Percentiles rank a stretch among this genome's conserved stretches.
Conservation (phyloP, 1,140 invertebrate genomes). For the Trichonephila clavipes region DNA sequence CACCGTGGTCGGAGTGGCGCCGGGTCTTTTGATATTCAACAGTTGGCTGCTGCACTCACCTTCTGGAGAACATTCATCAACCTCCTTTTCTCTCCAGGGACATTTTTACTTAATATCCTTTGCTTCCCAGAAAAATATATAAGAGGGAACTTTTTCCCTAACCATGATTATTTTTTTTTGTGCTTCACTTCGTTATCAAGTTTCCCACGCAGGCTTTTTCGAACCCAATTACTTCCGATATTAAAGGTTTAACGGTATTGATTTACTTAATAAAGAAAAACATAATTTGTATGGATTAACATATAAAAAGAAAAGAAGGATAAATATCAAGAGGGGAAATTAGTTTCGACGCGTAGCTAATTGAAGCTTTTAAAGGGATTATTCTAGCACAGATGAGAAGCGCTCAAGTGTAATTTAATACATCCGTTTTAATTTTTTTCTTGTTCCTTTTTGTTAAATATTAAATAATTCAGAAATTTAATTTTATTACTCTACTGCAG, state of each 20-base stretch:
- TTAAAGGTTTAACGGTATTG: conserved; percentile 3
- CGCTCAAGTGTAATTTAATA: neutral
- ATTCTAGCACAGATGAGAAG: neutral
- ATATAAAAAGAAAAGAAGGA: neutral
- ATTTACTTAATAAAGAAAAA: neutral
- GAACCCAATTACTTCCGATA: neutral
- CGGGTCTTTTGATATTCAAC: conserved; percentile 63
- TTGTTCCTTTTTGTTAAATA: too few species aligned
- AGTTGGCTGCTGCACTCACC: conserved; percentile 47
- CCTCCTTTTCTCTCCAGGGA: conserved; percentile 29
- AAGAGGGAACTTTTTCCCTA: neutral
- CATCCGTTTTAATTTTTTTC: too few species aligned
- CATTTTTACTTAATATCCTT: conserved; percentile 34
- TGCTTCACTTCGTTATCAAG: neutral
- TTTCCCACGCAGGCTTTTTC: neutral
- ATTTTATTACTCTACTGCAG: too few species aligned
- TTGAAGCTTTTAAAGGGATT: neutral
- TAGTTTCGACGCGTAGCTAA: neutral
- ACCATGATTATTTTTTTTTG: neutral
- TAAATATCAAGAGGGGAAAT: neutral
- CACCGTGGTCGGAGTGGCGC: conserved; percentile 36
- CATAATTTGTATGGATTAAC: neutral
- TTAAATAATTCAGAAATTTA: too few species aligned
- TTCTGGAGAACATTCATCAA: conserved; percentile 36
- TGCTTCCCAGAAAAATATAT: conserved; percentile 4